Evolutionary conservation across 2,797 vertebrate genomes (phyloP).

Genomic region (Pseudomugil tenellus): DNA sequence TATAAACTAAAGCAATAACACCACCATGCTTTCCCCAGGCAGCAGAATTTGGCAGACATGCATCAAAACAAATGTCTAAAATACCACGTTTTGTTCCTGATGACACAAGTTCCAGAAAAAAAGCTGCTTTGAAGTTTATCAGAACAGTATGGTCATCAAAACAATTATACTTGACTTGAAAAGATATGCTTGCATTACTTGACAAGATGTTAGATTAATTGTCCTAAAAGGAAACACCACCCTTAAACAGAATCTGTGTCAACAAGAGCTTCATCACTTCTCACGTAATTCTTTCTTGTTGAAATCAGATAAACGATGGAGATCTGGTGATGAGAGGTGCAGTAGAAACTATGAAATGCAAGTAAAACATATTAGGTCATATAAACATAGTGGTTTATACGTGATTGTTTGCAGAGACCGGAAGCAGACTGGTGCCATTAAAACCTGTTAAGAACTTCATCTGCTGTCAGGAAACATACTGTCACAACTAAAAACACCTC

Average conservation of each 20-base stretch:
- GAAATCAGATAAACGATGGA: not conserved
- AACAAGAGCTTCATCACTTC: not conserved
- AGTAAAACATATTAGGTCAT: not conserved
- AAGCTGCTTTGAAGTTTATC: conserved; percentile 18
- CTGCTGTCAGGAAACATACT: conserved; percentile 43
- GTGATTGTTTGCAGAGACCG: not conserved
- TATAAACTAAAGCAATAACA: not conserved
- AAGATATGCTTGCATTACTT: conserved; percentile 7
- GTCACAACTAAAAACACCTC: conserved; percentile 41
- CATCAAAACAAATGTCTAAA: not conserved
- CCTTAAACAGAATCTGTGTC: conserved; percentile 18
- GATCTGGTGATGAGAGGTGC: not conserved
- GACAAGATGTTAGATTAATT: conserved; percentile 19
- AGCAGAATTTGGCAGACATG: conserved; percentile 5
- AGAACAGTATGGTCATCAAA: conserved; percentile 5
- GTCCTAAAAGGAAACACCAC: conserved; percentile 9
- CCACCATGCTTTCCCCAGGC: not conserved
- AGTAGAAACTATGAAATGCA: too few species aligned
- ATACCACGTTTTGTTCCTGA: conserved; percentile 7
- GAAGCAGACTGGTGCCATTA: conserved; percentile 7
- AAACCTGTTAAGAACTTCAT: conserved; percentile 20
- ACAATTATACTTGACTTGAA: conserved; percentile 9
- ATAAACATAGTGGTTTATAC: too few species aligned
- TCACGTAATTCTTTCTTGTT: conserved; percentile 8
- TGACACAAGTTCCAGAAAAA: not conserved